These are phyloP conservation scores for Drepana falcataria DNA, from an alignment of 2,888 invertebrate genomes.

Conservation along the genomic window DNA sequence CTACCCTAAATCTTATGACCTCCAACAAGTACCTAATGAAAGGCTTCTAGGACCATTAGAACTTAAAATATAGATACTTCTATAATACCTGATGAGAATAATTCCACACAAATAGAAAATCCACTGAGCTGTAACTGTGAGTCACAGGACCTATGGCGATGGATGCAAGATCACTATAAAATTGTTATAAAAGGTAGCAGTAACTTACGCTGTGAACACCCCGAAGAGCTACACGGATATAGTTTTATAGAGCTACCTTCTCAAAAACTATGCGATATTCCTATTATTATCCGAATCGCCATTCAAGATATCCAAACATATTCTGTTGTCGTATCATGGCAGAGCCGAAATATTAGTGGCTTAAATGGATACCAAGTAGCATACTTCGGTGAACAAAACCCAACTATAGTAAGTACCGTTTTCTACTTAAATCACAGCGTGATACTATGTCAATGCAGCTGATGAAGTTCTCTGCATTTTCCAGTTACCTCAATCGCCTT, in stretches of 20 bases:
- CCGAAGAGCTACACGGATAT: constrained; percentile 86
- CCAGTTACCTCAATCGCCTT: too few relatives aligned
- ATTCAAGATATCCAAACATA: constrained; percentile 93
- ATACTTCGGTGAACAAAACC: constrained; percentile 82
- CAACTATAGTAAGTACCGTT: constrained; percentile 71
- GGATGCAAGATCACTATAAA: constrained; percentile 93
- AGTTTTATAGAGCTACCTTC: constrained; percentile 88
- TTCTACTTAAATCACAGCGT: too few relatives aligned
- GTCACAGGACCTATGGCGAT: constrained; percentile 93
- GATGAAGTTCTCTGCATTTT: too few relatives aligned
- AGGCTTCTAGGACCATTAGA: too few relatives aligned
- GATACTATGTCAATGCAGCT: too few relatives aligned
- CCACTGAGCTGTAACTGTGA: constrained; percentile 94
- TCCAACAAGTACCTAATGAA: too few relatives aligned
- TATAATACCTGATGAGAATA: too few relatives aligned
- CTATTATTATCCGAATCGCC: constrained; percentile 89
- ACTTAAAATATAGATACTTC: too few relatives aligned
- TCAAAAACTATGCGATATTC: constrained; percentile 90
- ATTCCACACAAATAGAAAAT: too few relatives aligned
- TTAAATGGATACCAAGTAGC: constrained; percentile 91
- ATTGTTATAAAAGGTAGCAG: constrained; percentile 80
- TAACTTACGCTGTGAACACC: constrained; percentile 88
- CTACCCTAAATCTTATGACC: too few relatives aligned
- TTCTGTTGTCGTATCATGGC: constrained; percentile 93
- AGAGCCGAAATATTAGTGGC: constrained; percentile 91